phyloP scores from a whole-genome alignment of 2,888 invertebrate genomes.

The Drosophila pegasa region DNA sequence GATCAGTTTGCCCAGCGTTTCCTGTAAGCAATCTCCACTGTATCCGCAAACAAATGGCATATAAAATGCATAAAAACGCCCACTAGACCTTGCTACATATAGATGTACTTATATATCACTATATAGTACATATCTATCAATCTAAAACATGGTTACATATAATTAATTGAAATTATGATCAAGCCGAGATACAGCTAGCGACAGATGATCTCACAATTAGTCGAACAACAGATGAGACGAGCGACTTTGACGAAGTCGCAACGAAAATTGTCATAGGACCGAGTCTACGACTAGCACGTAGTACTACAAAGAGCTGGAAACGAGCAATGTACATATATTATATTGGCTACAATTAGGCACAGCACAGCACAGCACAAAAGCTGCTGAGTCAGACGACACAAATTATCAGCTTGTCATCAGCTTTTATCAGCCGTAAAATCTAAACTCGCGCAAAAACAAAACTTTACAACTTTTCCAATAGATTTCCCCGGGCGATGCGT shows the following conservation, averaged over 20 bases:
- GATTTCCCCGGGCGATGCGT: slow-evolving; percentile 23
- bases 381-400: slow-evolving; percentile 41
- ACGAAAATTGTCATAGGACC: slow-evolving; percentile 37
- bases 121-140: slow-evolving; percentile 6
- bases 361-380: slow-evolving; percentile 21
- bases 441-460: background rate
- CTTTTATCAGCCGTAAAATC: slow-evolving; percentile 43
- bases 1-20: slow-evolving; percentile 16
- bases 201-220: slow-evolving; percentile 68
- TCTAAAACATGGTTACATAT: slow-evolving; percentile 31
- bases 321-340: slow-evolving; percentile 51
- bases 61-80: slow-evolving; percentile 64
- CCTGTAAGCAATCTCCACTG: slow-evolving; percentile 31
- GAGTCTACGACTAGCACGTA: slow-evolving; percentile 18
- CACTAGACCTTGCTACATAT: slow-evolving; percentile 33
- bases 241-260: slow-evolving; percentile 18
- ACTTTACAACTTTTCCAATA: slow-evolving; percentile 19
- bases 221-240: slow-evolving; percentile 13
- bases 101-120: background rate
- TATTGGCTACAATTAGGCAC: slow-evolving; percentile 43
- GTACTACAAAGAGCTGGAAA: slow-evolving; percentile 21
- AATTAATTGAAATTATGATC: slow-evolving; percentile 53
- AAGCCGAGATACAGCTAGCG: slow-evolving; percentile 17
- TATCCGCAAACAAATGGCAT: slow-evolving; percentile 33
- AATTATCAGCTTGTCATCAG: slow-evolving; percentile 28